These are phyloP conservation scores for Synergus japonicus DNA, from an alignment of 2,888 invertebrate species.

Conservation along the genomic window DNA sequence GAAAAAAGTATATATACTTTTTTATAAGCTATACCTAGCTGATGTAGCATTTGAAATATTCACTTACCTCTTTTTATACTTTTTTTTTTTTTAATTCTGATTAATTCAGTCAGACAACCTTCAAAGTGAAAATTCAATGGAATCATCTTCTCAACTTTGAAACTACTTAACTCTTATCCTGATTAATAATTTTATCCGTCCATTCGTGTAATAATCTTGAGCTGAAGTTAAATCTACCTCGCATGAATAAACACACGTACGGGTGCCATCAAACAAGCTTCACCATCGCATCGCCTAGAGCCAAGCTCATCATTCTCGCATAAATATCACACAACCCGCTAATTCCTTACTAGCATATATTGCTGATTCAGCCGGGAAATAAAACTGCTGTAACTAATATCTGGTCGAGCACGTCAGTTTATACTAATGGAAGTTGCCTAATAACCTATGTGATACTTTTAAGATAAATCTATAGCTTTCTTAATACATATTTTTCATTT, in stretches of 20 bases:
- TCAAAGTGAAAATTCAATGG: conserved; percentile 6
- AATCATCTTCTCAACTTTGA: background rate
- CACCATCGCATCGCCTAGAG: conserved; percentile 5
- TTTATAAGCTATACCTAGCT: no score
- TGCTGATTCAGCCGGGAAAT: background rate
- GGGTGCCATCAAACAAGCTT: conserved; percentile 16
- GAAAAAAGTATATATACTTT: no score
- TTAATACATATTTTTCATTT: no score
- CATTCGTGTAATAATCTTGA: conserved; percentile 25
- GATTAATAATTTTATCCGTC: conserved; percentile 36
- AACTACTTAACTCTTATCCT: conserved; percentile 13
- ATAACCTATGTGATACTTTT: no score
- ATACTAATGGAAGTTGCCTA: background rate
- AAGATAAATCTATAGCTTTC: no score
- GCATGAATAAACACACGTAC: conserved; percentile 28
- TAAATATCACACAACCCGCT: conserved; percentile 31
- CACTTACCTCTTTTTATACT: background rate
- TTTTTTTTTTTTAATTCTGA: background rate
- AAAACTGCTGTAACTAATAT: background rate
- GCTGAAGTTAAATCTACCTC: conserved; percentile 8
- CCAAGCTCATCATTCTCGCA: conserved; percentile 21
- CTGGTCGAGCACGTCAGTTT: background rate
- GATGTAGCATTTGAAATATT: background rate
- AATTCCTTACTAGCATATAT: conserved; percentile 17
- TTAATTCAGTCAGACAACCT: background rate